Evolutionary conservation across 1,140 invertebrate genomes (phyloP).

Genomic region (Drosophila nebulosa): DNA sequence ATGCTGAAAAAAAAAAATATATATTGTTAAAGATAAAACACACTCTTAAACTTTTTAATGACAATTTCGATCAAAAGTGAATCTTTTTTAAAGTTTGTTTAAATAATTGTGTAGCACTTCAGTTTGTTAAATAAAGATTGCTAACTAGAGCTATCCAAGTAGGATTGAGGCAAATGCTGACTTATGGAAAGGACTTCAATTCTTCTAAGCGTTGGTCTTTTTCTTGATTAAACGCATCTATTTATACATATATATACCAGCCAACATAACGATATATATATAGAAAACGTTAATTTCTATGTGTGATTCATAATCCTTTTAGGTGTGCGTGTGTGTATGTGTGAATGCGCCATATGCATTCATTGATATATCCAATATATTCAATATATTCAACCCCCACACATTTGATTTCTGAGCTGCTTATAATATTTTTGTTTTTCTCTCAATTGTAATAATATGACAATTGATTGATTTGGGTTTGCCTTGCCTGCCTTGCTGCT

Average conservation of each 20-base stretch:
- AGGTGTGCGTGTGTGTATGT: background rate
- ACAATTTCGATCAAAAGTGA: too few species aligned
- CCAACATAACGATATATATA: too few species aligned
- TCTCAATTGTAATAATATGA: slow-evolving; percentile 18
- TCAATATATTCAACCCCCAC: slow-evolving; percentile 21
- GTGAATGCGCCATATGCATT: background rate
- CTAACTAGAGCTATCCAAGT: too few species aligned
- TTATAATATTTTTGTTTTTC: slow-evolving; percentile 15
- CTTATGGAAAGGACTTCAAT: background rate
- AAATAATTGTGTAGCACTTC: too few species aligned
- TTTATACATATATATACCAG: background rate
- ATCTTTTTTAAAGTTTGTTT: too few species aligned
- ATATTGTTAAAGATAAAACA: too few species aligned
- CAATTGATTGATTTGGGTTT: slow-evolving; percentile 46
- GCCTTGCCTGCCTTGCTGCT: background rate
- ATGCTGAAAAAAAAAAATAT: too few species aligned
- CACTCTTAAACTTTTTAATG: too few species aligned
- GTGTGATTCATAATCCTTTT: background rate
- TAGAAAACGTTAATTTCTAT: background rate
- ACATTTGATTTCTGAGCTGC: slow-evolving; percentile 17
- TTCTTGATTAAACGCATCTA: background rate
- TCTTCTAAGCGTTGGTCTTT: background rate
- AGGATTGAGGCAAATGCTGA: too few species aligned
- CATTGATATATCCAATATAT: background rate
- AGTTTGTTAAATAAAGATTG: too few species aligned